Evolutionary conservation across 2,797 vertebrate genomes (phyloP).

Genomic region (Paguma larvata): DNA sequence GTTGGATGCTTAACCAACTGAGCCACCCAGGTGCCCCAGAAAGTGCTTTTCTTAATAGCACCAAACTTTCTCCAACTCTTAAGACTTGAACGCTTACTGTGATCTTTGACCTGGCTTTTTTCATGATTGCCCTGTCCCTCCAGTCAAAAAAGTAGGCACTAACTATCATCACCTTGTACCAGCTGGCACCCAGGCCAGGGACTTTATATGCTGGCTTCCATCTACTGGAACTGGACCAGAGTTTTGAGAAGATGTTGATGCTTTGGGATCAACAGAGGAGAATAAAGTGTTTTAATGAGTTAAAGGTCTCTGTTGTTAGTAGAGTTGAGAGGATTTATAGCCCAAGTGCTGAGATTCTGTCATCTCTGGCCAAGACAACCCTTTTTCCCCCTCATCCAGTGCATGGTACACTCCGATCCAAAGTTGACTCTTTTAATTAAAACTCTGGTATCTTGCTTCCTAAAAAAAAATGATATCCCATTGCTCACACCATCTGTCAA

Average conservation of each 20-base stretch:
- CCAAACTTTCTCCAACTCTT: background rate
- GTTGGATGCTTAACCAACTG: too few species aligned
- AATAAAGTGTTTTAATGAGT: background rate
- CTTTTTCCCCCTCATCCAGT: background rate
- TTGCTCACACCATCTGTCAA: background rate
- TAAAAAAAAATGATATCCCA: background rate
- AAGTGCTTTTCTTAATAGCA: background rate
- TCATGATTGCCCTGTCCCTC: background rate
- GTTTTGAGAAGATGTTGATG: conserved; percentile 26
- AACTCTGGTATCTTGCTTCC: background rate
- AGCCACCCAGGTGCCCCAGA: background rate
- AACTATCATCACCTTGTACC: background rate
- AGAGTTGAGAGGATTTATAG: background rate
- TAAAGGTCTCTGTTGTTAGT: background rate
- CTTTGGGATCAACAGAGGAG: background rate
- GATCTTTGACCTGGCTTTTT: background rate
- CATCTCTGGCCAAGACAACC: background rate
- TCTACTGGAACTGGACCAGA: background rate
- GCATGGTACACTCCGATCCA: background rate
- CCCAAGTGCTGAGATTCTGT: background rate
- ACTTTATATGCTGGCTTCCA: background rate
- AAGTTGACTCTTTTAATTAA: background rate
- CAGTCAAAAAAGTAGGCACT: background rate
- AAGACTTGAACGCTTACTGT: background rate
- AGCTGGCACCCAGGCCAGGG: background rate